Base-by-base conservation (phyloP, 2,888 invertebrate species). In the Ormyrus nitidulus region DNA sequence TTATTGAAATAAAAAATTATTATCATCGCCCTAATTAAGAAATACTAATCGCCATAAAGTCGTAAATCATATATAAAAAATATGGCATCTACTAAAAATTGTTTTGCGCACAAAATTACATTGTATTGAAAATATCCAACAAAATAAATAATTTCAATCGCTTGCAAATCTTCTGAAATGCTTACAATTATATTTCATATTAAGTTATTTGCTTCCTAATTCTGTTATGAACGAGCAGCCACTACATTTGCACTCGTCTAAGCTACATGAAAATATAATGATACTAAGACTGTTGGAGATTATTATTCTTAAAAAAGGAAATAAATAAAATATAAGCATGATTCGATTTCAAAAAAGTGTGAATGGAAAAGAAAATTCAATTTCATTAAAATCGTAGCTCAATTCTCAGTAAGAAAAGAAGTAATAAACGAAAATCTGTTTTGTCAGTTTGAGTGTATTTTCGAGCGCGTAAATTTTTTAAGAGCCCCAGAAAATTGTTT, bases 1-100 rank as follows among this genome's bases (percentile, higher is more conserved):
- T 13, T 62, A 62, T 62, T 56, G n/a, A 48, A 49, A 49, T 61
- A 13, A 10, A 65, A 65, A 49, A 65, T 56, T 69, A 66, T 49
- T 48, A 49, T 54, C 44, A 44, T 13, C 62, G 5, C 11, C 9
- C 8, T 46, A 56, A 65, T 34, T 34, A 34, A 34, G 4, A 34
- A 34, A 34, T 34, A 34, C 0, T 13, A 13, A 13, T 13, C 13
- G 13, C 13, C 0, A 13, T 0, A 13, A 13, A 13, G 0, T 19
- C 19, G 1, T 19, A 19, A 19, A 19, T 19, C 19, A 19, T 19
- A 19, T 19, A 19, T 19, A 19, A 19, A 19, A 19, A 19, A 19
- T 19, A 19, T 2, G 19, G 19, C 19, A 1, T 19, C 19, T 2
- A 4, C 34, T 34, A 34, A 34, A 34, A 34, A 34, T 34, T 34